A percentile compares a stretch with the other conserved stretches of the same genome.
Conservation (phyloP, 2,797 vertebrate genomes). For the Arnoldichthys spilopterus region DNA sequence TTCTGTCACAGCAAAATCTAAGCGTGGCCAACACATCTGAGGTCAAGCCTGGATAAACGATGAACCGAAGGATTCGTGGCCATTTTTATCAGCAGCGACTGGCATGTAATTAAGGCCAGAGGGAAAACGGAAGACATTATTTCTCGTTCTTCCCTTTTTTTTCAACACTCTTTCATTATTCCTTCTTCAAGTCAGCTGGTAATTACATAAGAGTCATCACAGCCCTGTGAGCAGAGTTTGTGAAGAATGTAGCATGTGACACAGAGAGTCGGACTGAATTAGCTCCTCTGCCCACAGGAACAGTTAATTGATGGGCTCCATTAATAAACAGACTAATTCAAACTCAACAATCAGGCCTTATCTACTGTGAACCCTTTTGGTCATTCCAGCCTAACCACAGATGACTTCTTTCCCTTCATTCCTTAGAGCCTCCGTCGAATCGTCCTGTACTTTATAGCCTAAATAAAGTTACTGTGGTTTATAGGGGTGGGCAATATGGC, state of each 20-base stretch:
- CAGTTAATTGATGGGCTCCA: conserved; percentile 19
- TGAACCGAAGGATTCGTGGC: conserved; percentile 32
- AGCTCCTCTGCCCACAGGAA: conserved; percentile 10
- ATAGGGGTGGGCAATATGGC: too few species aligned
- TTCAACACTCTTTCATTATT: conserved; percentile 28
- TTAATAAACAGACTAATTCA: conserved; percentile 33
- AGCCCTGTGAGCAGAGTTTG: conserved; percentile 38
- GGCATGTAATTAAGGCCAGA: conserved; percentile 30
- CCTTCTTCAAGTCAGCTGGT: conserved; percentile 51
- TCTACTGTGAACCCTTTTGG: conserved; percentile 5
- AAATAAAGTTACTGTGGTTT: conserved; percentile 20
- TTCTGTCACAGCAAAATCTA: neutral
- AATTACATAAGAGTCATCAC: conserved; percentile 50
- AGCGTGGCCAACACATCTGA: neutral
- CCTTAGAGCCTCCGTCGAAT: neutral
- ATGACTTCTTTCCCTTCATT: neutral
- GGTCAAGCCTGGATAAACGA: neutral
- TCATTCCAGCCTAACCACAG: neutral
- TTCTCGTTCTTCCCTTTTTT: conserved; percentile 32
- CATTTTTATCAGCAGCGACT: conserved; percentile 38
- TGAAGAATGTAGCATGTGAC: conserved; percentile 47
- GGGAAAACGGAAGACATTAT: conserved; percentile 26
- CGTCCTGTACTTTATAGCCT: neutral
- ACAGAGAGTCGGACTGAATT: conserved; percentile 33
- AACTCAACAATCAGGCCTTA: conserved; percentile 23